Percentiles rank a stretch among this genome's conserved stretches.
phyloP scores from a whole-genome alignment of 2,113 vertebrate species.

The Thymallus thymallus region DNA sequence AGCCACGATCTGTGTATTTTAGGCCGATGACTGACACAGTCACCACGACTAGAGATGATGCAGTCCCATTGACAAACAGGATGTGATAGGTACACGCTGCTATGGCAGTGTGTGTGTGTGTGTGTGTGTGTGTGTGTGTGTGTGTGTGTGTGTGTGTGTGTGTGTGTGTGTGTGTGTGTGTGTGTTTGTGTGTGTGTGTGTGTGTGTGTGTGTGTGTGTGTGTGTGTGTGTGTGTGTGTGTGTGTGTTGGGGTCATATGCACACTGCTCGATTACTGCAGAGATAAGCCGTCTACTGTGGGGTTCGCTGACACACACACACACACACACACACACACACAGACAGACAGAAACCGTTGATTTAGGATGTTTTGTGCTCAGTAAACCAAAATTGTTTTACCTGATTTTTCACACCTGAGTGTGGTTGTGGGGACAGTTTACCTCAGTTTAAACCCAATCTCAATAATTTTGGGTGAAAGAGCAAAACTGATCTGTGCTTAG shows the following conservation, averaged over 20 bases:
- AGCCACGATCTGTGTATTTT: constrained; percentile 73
- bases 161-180: background rate
- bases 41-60: constrained; percentile 55
- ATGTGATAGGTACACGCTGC: constrained; percentile 55
- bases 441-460: too few species aligned
- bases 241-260: too few species aligned
- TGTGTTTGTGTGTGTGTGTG: constrained; percentile 15
- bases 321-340: too few species aligned
- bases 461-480: background rate
- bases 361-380: background rate
- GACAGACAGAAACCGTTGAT: background rate
- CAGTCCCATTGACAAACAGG: constrained; percentile 54
- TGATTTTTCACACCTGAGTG: too few species aligned
- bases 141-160: background rate
- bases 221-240: too few species aligned
- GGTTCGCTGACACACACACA: too few species aligned
- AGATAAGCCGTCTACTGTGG: too few species aligned
- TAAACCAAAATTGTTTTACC: background rate
- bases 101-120: background rate
- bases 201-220: background rate
- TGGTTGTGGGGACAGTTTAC: too few species aligned
- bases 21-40: constrained; percentile 73
- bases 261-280: too few species aligned
- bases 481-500: background rate
- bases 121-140: background rate